Conservation (phyloP, 2,113 vertebrate species). For the Mus musculus region GRCm39 chr1:163760501-163761000, state of each 20-base stretch:
- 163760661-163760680: not conserved
- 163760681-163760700: not conserved
- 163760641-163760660: not conserved
- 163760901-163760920: not conserved
- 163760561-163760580: not conserved
- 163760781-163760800: not conserved
- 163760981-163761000: not conserved
- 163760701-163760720: not conserved
- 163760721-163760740: not conserved
- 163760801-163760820: not conserved
- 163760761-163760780: not conserved
- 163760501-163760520: constrained; percentile 14
- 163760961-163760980: accelerated
- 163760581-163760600: not conserved
- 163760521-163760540: not conserved
- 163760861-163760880: not conserved
- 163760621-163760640: not conserved
- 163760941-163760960: not conserved
- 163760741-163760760: not conserved
- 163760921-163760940: not conserved
- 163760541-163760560: not conserved
- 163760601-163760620: not conserved
- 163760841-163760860: not conserved
- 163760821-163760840: not conserved
- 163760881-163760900: not conserved